phyloP scores from a whole-genome alignment of 2,113 vertebrate genomes.

The Cromileptes altivelis region DNA sequence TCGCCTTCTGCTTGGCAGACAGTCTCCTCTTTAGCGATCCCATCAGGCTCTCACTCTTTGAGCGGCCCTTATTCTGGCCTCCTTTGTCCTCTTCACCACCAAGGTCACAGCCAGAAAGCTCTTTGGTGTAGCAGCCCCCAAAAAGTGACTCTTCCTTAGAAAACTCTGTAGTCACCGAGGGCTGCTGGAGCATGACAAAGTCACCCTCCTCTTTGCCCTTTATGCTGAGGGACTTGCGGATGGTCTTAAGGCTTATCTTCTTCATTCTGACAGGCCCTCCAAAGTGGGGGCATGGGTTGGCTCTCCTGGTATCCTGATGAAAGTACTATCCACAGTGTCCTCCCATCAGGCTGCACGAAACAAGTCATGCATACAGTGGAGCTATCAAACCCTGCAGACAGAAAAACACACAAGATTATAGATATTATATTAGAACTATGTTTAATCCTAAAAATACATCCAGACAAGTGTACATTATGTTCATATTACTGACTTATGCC shows the following conservation, averaged over 20 bases:
- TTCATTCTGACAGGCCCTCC: slow-evolving; percentile 93
- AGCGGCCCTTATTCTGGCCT: slow-evolving; percentile 87
- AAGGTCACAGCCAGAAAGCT: slow-evolving; percentile 91
- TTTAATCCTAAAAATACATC: slow-evolving; percentile 5
- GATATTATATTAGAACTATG: background rate
- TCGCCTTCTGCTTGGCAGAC: slow-evolving; percentile 96
- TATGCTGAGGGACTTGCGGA: slow-evolving; percentile 97
- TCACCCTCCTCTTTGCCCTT: slow-evolving; percentile 98
- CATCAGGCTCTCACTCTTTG: slow-evolving; percentile 96
- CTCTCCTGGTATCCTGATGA: slow-evolving; percentile 79
- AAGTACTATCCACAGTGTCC: slow-evolving; percentile 81
- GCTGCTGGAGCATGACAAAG: slow-evolving; percentile 95
- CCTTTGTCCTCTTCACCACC: slow-evolving; percentile 91
- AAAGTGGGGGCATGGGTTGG: slow-evolving; percentile 79
- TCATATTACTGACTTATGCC: background rate
- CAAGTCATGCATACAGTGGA: slow-evolving; percentile 86
- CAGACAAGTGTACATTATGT: background rate
- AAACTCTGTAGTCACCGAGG: slow-evolving; percentile 90
- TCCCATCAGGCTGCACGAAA: slow-evolving; percentile 86
- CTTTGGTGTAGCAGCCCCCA: slow-evolving; percentile 94
- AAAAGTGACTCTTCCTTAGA: slow-evolving; percentile 96
- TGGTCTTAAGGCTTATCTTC: slow-evolving; percentile 99
- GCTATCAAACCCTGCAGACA: slow-evolving; percentile 87
- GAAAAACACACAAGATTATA: slow-evolving; percentile 47
- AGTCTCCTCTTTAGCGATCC: slow-evolving; percentile 95